Base-by-base conservation (phyloP, 2,113 vertebrate species). In the Capreolus pygargus region DNA sequence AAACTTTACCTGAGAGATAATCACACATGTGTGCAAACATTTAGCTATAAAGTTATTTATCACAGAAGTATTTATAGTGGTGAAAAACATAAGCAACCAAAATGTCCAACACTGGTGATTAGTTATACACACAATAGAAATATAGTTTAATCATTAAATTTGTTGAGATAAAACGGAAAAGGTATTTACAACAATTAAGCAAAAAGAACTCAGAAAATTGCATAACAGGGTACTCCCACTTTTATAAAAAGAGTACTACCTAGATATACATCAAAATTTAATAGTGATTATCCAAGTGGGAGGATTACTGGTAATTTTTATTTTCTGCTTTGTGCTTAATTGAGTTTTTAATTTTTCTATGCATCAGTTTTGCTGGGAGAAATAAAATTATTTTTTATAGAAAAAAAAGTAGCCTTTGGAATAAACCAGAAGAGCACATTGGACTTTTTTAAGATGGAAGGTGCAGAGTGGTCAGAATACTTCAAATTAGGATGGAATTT, bases 1-100 rank as follows among this genome's bases (percentile, higher is more conserved):
- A 33, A 47, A 50, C 55, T 89, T 96, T 86, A 70, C 89, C 70
- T 79, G 70, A 96, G 12, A 97, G 30, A 87, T 58, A 93, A 54
- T 88, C 43, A 74, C 12, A 84, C 5, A 61, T 74, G 3, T 70
- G 9, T 78, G 27, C 15, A 76, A 95, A 97, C 45, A 61, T 86
- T 60, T 96, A 70, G 28, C 61, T 95, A 55, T n/a, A 79, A 89
- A 47, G 27, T 89, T 95, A 86, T 76, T 93, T 94, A 52, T 83
- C 54, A 83, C n/a, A 91, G 39, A 96, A 54, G 43, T 60, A n/a
- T 74, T 88, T 91, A 92, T 58, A 95, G 60, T 52, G 86, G 30
- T 45, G 84, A 89, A 96, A 92, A 79, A 89, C 3, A 76, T 17
- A 60, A 96, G 45, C 11, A 93, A 74, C 33, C 11, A 82, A 89